These are phyloP conservation scores for Arizona elegans DNA, from an alignment of 2,113 vertebrate species.

Conservation along the genomic window DNA sequence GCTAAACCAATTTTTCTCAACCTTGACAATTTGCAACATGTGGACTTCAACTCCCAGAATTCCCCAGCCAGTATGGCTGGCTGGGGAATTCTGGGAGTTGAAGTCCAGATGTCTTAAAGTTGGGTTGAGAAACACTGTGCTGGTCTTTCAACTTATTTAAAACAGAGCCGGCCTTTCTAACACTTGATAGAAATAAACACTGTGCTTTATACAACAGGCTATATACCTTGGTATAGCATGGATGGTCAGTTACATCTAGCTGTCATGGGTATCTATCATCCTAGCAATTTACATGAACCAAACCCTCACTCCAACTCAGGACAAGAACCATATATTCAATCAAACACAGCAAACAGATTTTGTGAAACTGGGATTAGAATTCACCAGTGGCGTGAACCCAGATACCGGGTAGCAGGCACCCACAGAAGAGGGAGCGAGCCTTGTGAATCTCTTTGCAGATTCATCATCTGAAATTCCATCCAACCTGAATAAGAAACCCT, in stretches of 20 bases:
- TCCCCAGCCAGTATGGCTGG: too few species aligned
- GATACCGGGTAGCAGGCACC: neutral
- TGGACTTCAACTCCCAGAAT: too few species aligned
- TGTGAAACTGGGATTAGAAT: neutral
- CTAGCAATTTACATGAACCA: neutral
- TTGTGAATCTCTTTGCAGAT: neutral
- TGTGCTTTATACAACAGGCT: neutral
- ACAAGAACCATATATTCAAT: neutral
- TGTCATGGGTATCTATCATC: neutral
- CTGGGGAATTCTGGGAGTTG: neutral
- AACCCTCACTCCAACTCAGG: neutral
- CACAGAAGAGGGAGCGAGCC: neutral
- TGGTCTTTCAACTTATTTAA: neutral
- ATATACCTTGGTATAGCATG: neutral
- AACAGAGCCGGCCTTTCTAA: neutral
- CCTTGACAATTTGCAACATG: too few species aligned
- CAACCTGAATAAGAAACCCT: neutral
- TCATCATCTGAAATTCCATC: neutral
- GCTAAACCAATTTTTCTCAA: too few species aligned
- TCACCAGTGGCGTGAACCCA: neutral
- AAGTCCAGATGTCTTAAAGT: neutral
- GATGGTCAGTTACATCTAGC: neutral
- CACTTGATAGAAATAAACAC: too few species aligned
- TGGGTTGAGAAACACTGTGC: neutral
- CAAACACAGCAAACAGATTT: neutral